Base-by-base conservation (phyloP, 2,888 invertebrate species). In the Cryptocephalus moraei region DNA sequence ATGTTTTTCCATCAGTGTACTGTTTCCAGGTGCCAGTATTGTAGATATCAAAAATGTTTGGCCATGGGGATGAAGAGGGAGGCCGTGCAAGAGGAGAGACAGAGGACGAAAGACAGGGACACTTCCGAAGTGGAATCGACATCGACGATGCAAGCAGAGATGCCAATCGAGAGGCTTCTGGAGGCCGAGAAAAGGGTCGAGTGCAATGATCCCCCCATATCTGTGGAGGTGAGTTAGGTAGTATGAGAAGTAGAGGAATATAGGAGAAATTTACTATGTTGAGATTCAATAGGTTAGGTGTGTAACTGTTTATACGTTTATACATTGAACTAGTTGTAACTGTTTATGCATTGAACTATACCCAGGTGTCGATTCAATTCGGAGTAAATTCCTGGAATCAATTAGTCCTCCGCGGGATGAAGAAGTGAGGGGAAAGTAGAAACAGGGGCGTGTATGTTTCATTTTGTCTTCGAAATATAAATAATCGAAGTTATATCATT, bases 61-160 rank as follows among this genome's bases (percentile, higher is more conserved):
- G 77, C 85, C 10, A 94, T 93, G 78, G 96, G 96, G 38, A 97
- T 97, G 96, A 96, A 96, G 72, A 75, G 95, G 52, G 96, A 97
- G 74, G 95, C 95, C 22, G 91, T 91, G 1, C 72, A 72, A 73
- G 96, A 97, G 69, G 97, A 97, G 69, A 75, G 96, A 52, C 95
- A 96, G 68, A 79, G 96, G 44, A 83, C 81, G 49, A 83, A 84
- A 66, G 85, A 85, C 62, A 74, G 80, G 49, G 72, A 71, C 47
- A 78, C 76, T 59, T 81, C 81, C 60, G 91, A 91, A 63, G 88
- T 87, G 44, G 91, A 91, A 72, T 87, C 89, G 41, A 83, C 83
- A 32, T 81, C 80, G 56, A 77, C 74, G 56, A 67, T 80, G 53
- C 84, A 77, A 74, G 84, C 79, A 60, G 95, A 96, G 72, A 86